These are phyloP conservation scores for Helicoverpa zea DNA, from an alignment of 1,140 invertebrate species.

Conservation along the genomic window DNA sequence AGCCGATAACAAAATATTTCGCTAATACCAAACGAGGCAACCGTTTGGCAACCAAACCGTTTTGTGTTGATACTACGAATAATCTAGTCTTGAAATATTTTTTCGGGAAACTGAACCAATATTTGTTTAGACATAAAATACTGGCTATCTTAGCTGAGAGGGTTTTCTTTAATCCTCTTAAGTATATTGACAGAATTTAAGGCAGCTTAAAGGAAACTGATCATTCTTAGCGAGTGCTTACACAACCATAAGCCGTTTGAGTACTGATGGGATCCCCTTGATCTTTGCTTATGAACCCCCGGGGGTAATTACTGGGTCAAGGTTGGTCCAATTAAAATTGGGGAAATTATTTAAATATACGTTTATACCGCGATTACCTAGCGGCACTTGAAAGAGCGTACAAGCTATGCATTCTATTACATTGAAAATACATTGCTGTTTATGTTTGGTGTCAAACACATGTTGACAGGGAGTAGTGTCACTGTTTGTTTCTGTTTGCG, in stretches of 20 bases:
- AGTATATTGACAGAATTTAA: slow-evolving; percentile 10
- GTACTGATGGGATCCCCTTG: slow-evolving; percentile 27
- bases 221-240: slow-evolving; percentile 3
- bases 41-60: not conserved
- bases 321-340: slow-evolving; percentile 32
- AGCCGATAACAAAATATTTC: not conserved
- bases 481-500: not conserved
- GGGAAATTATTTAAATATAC: slow-evolving; percentile 1
- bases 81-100: slow-evolving; percentile 19
- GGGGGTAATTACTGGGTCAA: slow-evolving; percentile 11
- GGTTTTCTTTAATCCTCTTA: slow-evolving; percentile 8
- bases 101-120: not conserved
- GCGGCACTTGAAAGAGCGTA: no score
- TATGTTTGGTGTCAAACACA: not conserved
- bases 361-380: no score
- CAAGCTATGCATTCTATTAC: no score
- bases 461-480: not conserved
- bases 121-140: not conserved
- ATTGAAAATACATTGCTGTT: not conserved
- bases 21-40: not conserved
- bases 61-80: not conserved
- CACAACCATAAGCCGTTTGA: slow-evolving; percentile 20
- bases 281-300: slow-evolving; percentile 12
- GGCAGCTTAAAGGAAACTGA: slow-evolving; percentile 10
- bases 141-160: not conserved